These are phyloP conservation scores for Pseudomyrmex pallidus DNA, from an alignment of 1,140 invertebrate species.

Conservation along the genomic window DNA sequence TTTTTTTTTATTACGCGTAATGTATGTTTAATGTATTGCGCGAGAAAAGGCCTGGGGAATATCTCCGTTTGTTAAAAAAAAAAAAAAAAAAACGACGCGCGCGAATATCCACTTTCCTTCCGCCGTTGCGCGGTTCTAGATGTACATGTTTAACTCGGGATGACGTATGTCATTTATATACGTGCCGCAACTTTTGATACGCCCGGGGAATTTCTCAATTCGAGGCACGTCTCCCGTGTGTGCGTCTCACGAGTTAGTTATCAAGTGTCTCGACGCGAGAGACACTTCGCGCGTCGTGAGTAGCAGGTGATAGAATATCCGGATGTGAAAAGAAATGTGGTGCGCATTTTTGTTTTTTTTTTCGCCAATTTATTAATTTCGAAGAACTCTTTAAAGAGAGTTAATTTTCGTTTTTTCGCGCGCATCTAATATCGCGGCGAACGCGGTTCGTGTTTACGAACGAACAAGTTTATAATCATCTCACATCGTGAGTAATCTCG, in stretches of 20 bases:
- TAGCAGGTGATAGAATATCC: neutral
- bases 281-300: neutral
- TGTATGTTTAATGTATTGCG: no score
- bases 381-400: neutral
- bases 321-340: neutral
- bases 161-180: slow-evolving; percentile 35
- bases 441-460: neutral
- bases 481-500: neutral
- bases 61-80: no score
- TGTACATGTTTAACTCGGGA: slow-evolving; percentile 12
- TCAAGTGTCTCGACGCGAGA: slow-evolving; percentile 9
- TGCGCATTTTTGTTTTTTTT: neutral
- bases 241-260: slow-evolving; percentile 22
- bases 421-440: no score
- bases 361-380: slow-evolving; percentile 1
- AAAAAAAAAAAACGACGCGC: no score
- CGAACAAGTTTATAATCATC: slow-evolving; percentile 21
- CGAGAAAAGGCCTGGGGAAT: no score
- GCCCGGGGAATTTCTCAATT: slow-evolving; percentile 37
- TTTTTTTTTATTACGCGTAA: no score
- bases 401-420: no score
- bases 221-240: slow-evolving; percentile 24
- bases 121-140: neutral
- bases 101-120: neutral
- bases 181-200: slow-evolving; percentile 42